Evolutionary conservation across 37 sponge, comb jelly and placozoan species (phyloP), one percentile per base, ranked within the genome.

Genomic region (Dysidea cf. avara): DNA sequence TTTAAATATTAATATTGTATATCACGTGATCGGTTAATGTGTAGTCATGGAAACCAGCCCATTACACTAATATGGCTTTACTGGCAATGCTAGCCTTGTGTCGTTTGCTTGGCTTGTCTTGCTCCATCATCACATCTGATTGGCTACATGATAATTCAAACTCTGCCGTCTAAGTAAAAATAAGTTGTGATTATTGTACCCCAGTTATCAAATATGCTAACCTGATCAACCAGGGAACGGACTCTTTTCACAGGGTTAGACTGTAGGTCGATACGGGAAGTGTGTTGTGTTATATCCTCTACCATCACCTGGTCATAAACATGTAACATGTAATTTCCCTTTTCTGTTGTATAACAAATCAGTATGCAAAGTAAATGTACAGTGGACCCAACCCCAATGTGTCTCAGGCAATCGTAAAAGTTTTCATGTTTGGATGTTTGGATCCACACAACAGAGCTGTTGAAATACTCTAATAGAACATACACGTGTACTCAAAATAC

Each of bases 141-240:
- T 87, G 81, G 39, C 77, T 81, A 56, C 58, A 71, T 43, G 78
- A 38, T 30, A 81, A 50, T 20, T 87, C 88, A 76, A 87, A 80
- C 60, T 78, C 78, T 5, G 66, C 66, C 2, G 64, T 50, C 86
- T 89, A 55, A 18, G 29, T 18, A 33, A 64, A n/a, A 64, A 7
- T 28, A 65, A 17, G 11, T 4, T 0, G 7, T 4, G 13, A 13
- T 11, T 21, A 20, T 28, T 16, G 4, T 33, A 52, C 53, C 39
- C 22, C 2, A 28, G 2, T 31, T 11, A 17, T 1, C 38, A 2
- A 34, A 26, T 7, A 7, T 53, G 5, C 58, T 64, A 38, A 81
- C 78, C 72, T 70, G 71, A 39, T 87, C 88, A 1, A 35, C 33
- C 47, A 60, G 25, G 3, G 72, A 55, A 11, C 78, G 49, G 13